Base-by-base conservation (phyloP, 35 echinoderm and acorn worm genomes). In the Amphiura filiformis region DNA sequence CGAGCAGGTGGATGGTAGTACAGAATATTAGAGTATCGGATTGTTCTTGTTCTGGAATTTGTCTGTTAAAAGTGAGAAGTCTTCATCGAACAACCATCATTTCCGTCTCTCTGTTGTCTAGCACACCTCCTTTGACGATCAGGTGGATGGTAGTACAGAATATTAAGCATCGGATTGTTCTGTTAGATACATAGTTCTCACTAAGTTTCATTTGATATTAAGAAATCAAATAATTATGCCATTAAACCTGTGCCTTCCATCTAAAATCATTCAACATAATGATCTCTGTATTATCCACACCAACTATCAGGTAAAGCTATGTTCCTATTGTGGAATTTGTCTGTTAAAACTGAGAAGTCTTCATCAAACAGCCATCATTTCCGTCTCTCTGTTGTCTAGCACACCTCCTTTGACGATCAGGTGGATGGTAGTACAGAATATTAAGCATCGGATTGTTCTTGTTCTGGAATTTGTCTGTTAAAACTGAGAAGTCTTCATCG, bases 221-320 rank as follows among this genome's bases (percentile, higher is more conserved):
- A 26, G 26, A 30, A 13, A 75, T 30, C n/a, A 9, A 75, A 75
- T 23, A 9, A 30, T 22, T 75, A n/a, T n/a, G n/a, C n/a, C n/a
- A n/a, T n/a, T n/a, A n/a, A n/a, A n/a, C n/a, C n/a, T n/a, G n/a
- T n/a, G n/a, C n/a, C n/a, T n/a, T n/a, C n/a, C n/a, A n/a, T n/a
- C n/a, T n/a, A n/a, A n/a, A n/a, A n/a, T n/a, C n/a, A n/a, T n/a
- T n/a, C n/a, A n/a, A n/a, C n/a, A n/a, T n/a, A n/a, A n/a, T n/a
- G n/a, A n/a, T n/a, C n/a, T n/a, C n/a, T n/a, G n/a, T n/a, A n/a
- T n/a, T n/a, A n/a, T n/a, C n/a, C n/a, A n/a, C n/a, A n/a, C n/a
- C n/a, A n/a, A 13, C 80, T 98, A 34, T 94, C 92, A 84, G 96
- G 96, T 98, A 92, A 78, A 56, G 36, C 49, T 1, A 42, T n/a